phyloP scores from a whole-genome alignment of 2,113 vertebrate genomes.

The Dolichallabes microphthalmus region DNA sequence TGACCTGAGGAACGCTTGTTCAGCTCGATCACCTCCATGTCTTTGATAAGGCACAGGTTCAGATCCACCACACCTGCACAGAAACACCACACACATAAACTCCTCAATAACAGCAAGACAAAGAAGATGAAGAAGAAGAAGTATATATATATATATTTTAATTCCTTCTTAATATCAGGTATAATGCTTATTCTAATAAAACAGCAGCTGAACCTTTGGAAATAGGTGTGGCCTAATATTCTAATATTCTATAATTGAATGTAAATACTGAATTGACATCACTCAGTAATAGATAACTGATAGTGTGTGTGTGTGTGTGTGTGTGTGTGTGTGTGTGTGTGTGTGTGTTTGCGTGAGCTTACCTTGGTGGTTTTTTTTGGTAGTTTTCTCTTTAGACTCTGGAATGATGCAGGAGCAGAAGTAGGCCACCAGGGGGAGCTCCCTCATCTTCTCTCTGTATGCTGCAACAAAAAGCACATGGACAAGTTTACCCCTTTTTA shows the following conservation, averaged over 20 bases:
- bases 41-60: constrained; percentile 89
- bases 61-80: constrained; percentile 84
- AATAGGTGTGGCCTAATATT: background rate
- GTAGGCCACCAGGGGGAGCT: constrained; percentile 84
- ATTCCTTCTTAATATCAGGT: background rate
- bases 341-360: background rate
- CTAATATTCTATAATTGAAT: background rate
- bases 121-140: background rate
- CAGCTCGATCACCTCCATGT: constrained; percentile 97
- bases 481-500: background rate
- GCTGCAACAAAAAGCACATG: constrained; percentile 68
- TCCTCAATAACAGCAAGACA: background rate
- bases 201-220: background rate
- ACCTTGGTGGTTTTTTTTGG: constrained; percentile 86
- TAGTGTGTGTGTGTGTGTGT: background rate
- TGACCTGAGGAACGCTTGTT: constrained; percentile 89
- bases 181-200: background rate
- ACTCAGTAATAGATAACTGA: background rate
- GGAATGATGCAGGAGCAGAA: constrained; percentile 59
- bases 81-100: background rate
- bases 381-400: constrained; percentile 65
- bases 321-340: background rate
- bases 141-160: background rate
- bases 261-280: background rate
- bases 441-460: constrained; percentile 92